Evolutionary conservation across 2,113 vertebrate genomes (phyloP), one percentile per base, ranked within the genome.

Genomic region (Podarcis muralis): DNA sequence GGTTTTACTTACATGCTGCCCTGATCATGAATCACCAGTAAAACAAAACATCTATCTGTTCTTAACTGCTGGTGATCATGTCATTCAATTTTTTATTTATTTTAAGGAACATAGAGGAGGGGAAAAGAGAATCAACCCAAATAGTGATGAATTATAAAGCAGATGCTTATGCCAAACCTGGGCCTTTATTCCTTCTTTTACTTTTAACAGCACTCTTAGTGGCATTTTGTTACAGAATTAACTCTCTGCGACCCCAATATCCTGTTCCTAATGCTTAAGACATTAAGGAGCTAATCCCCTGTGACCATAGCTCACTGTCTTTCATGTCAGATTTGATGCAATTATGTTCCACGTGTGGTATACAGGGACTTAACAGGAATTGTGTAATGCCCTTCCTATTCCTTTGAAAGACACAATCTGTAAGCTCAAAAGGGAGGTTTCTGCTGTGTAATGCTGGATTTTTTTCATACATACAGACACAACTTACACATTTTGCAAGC

Each of bases 301-400:
- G 27, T 65, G 37, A 32, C 40, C 5, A 8, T 76, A 27, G 30
- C 81, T 83, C 71, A 76, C 18, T 32, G 37, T 66, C 71, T 88
- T 77, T 66, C 71, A 66, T 83, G 87, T 66, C 87, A 88, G 74
- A 78, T 86, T 76, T 86, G 23, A 78, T 86, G 37, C 62, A 37
- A 83, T 65, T 27, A 40, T 35, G 62, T 65, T 88, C 69, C 79
- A 82, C 25, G 37, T 82, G 27, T 75, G 59, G 57, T 82, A 82
- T 82, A 75, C 35, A 43, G 79, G 68, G 86, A 82, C 18, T 87
- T 74, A 72, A 88, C 57, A 83, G 72, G 72, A 83, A 83, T 48
- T 88, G 30, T 66, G 87, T 76, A 43, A 83, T 88, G 71, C 71
- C 71, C 40, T 86, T 78, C 59, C 15, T 86, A 23, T 78, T 78